Base-by-base conservation (phyloP, 2,888 invertebrate genomes). In the Cecidostiba fungosa region DNA sequence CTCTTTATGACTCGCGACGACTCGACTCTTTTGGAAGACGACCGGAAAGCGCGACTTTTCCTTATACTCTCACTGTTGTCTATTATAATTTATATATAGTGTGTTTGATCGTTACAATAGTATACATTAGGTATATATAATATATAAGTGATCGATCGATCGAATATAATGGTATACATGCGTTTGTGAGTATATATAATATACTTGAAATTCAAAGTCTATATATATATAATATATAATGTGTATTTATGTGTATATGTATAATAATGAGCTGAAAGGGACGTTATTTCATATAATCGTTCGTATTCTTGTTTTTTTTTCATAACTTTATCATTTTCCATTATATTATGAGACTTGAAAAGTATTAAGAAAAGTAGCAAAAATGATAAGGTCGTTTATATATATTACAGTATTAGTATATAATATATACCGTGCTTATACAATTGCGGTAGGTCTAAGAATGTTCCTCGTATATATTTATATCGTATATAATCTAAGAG, bases 361-460 rank as follows among this genome's bases (percentile, higher is more conserved):
- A 66, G 66, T 78, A 66, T 78, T 78, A 78, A 78, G 77, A 78
- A 78, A 78, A 78, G 77, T 78, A 78, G 77, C 66, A 78, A 78
- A 78, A 78, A 43, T 29, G 77, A 77, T 54, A 77, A 77, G 77
- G 59, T 66, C 66, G 12, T 66, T 66, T 43, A 10, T 39, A 39
- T 76, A 54, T 76, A 32, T 76, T 50, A 76, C 74, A 76, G 74
- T 50, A 26, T 59, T 43, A n/a, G n/a, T n/a, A 47, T 32, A 23
- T 16, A 19, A 19, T 16, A n/a, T 66, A 14, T 62, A 62, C 26
- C 62, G 62, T 66, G 62, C 26, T 66, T 66, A 66, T 66, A 66
- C 62, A 66, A 66, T 66, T 47, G 43, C 3, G 3, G 12, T 66
- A 66, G 16, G 26, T 66, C 16, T 66, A 59, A 23, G 59, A 66